phyloP scores from a whole-genome alignment of 2,113 vertebrate genomes.

The Oreocharis arfaki region DNA sequence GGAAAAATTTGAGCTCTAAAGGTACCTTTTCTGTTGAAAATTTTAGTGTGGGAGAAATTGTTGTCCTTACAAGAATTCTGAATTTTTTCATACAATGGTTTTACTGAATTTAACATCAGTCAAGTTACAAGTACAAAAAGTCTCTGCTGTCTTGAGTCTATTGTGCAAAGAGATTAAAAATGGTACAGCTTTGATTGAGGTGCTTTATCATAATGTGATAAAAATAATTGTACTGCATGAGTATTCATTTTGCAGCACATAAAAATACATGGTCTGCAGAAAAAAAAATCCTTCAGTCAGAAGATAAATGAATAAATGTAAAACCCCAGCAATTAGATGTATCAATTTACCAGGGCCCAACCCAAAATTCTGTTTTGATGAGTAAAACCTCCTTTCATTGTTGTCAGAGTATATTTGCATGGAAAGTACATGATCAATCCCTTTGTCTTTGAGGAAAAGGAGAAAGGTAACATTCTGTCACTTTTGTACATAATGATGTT shows the following conservation, averaged over 20 bases:
- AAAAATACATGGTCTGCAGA: conserved; percentile 9
- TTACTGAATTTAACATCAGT: conserved; percentile 24
- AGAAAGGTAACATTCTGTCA: neutral
- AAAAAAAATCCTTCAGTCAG: neutral
- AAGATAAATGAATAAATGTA: neutral
- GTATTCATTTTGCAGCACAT: conserved; percentile 15
- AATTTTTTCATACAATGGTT: neutral
- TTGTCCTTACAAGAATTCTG: conserved; percentile 4
- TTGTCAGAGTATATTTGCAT: neutral
- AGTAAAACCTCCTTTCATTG: neutral
- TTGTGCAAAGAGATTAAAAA: conserved; percentile 38
- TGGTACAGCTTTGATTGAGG: conserved; percentile 3
- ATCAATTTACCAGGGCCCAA: neutral
- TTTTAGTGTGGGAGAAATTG: conserved; percentile 9
- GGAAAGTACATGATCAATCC: conserved; percentile 1
- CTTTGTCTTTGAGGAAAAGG: conserved; percentile 17
- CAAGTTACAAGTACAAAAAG: neutral
- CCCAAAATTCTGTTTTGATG: neutral
- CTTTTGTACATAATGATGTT: neutral
- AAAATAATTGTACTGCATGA: conserved; percentile 32
- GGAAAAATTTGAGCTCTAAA: conserved; percentile 76
- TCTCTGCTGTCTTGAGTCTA: neutral
- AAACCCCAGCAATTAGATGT: neutral
- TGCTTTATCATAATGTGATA: conserved; percentile 24
- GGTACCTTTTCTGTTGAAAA: conserved; percentile 67